phyloP scores from a whole-genome alignment of 2,888 invertebrate genomes.

The Leucozona laternaria region DNA sequence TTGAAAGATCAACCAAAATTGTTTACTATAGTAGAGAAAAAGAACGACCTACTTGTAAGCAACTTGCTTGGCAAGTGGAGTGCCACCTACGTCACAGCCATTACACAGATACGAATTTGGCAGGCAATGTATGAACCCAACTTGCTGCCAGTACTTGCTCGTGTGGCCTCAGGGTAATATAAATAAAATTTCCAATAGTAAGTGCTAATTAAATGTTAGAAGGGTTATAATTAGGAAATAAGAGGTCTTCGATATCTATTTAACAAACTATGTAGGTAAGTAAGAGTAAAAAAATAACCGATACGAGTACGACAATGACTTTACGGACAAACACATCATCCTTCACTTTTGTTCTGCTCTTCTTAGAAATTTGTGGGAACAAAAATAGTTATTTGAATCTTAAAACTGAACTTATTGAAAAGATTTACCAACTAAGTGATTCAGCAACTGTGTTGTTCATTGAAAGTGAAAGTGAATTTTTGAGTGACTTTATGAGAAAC shows the following conservation, averaged over 20 bases:
- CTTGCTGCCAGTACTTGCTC: no score
- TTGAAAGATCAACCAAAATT: no score
- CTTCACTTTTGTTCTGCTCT: not conserved
- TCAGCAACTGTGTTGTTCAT: constrained; percentile 24
- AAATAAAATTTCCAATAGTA: no score
- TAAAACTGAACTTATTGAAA: constrained; percentile 4
- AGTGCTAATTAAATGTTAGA: not conserved
- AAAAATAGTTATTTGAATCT: not conserved
- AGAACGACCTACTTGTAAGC: no score
- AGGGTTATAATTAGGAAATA: not conserved
- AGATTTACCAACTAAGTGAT: constrained; percentile 12
- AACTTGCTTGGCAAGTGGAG: no score
- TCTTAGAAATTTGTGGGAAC: not conserved
- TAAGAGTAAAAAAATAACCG: not conserved
- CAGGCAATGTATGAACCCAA: no score
- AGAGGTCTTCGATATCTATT: not conserved
- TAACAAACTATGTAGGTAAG: not conserved
- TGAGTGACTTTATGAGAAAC: constrained; percentile 7
- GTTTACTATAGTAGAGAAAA: no score
- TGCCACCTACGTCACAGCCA: no score
- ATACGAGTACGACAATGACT: not conserved
- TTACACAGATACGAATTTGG: no score
- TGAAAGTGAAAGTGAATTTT: not conserved
- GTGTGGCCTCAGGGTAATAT: no score
- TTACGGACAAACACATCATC: not conserved